Percentiles rank a stretch among this genome's conserved stretches.
Conservation (phyloP, 2,113 vertebrate genomes). For the Camelus dromedarius region DNA sequence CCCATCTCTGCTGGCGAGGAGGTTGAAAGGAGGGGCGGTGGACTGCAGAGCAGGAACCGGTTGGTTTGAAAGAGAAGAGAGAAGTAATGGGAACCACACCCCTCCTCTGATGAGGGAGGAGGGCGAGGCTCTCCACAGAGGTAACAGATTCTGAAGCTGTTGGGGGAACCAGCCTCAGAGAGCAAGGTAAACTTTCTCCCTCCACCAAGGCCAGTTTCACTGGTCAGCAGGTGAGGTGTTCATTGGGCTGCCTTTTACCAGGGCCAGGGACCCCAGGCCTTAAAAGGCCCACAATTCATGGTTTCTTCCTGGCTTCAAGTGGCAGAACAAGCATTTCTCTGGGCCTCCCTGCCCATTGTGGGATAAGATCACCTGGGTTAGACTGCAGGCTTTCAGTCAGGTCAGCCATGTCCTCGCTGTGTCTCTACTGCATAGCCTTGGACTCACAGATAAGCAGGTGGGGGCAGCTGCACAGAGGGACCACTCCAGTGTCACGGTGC, state of each 20-base stretch:
- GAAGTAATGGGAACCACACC: too few species aligned
- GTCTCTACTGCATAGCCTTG: background rate
- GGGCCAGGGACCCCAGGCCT: background rate
- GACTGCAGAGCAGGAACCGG: background rate
- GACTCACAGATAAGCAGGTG: accelerated
- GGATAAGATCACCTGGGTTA: background rate
- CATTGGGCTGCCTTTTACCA: background rate
- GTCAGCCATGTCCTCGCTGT: background rate
- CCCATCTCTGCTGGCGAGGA: background rate
- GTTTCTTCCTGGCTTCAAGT: background rate
- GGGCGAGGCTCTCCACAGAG: background rate
- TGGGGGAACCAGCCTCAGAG: background rate
- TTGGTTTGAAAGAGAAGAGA: too few species aligned
- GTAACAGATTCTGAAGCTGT: background rate
- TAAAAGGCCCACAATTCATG: accelerated
- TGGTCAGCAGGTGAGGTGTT: accelerated
- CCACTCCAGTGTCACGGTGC: accelerated
- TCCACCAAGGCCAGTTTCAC: background rate
- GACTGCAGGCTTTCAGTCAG: background rate
- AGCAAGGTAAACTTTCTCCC: background rate
- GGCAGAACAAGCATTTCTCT: background rate
- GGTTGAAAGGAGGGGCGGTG: accelerated
- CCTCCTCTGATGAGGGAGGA: accelerated
- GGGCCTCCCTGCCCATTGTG: background rate
- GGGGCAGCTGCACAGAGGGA: background rate